These are phyloP conservation scores for Halisarca cf. caerulea DNA, from an alignment of 37 sponge, comb jelly and placozoan species.

Conservation along the genomic window DNA sequence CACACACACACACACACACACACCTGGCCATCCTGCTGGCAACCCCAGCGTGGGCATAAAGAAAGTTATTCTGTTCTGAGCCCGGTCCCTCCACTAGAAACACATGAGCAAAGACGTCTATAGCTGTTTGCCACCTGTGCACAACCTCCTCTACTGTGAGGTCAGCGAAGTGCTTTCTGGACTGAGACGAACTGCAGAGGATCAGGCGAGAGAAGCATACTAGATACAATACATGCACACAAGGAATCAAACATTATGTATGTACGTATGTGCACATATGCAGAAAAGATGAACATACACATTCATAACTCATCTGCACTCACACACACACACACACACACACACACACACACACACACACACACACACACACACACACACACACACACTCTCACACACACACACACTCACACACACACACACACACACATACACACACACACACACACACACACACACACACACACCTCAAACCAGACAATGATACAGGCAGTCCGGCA, in stretches of 20 bases:
- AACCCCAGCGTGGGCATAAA: conserved; percentile 77
- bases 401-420: neutral
- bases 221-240: neutral
- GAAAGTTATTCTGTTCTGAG: conserved; percentile 80
- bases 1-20: neutral
- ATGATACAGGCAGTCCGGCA: neutral
- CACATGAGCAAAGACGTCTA: conserved; percentile 82
- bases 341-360: neutral
- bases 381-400: neutral
- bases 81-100: conserved; percentile 87
- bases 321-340: neutral
- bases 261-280: too few species aligned
- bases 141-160: conserved; percentile 38
- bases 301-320: too few species aligned
- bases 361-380: neutral
- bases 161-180: neutral
- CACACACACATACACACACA: neutral
- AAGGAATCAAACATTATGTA: too few species aligned
- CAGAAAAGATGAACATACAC: neutral
- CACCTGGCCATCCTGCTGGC: conserved; percentile 84
- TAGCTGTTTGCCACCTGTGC: conserved; percentile 62
- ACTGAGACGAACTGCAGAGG: neutral
- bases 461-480: neutral
- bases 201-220: too few species aligned
- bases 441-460: conserved; percentile 2